A percentile compares a stretch with the other conserved stretches of the same genome.
Evolutionary conservation across 2,797 vertebrate species (phyloP).

Genomic region (Ataeniobius toweri): DNA sequence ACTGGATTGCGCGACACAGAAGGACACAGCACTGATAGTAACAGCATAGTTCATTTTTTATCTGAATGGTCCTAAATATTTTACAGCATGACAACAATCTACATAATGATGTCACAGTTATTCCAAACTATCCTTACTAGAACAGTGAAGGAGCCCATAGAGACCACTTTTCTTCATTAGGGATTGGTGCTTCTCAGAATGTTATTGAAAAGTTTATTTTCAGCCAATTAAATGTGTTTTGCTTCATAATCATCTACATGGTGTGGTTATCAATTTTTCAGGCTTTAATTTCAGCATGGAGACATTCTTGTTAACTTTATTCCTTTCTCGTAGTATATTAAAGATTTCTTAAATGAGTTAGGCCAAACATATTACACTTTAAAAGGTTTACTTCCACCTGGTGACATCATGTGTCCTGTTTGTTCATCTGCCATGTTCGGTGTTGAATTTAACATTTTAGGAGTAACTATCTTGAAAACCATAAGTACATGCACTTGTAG

Average conservation of each 20-base stretch:
- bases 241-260: not conserved
- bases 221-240: not conserved
- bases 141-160: not conserved
- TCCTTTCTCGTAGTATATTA: too few relatives aligned
- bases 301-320: too few relatives aligned
- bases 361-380: too few relatives aligned
- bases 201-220: not conserved
- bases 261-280: not conserved
- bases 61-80: not conserved
- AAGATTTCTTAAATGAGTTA: too few relatives aligned
- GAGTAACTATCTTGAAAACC: not conserved
- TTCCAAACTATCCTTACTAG: not conserved
- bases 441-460: not conserved
- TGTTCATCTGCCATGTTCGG: not conserved
- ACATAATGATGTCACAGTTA: not conserved
- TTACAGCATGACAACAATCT: not conserved
- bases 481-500: not conserved
- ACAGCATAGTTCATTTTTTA: not conserved
- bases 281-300: not conserved
- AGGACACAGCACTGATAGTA: too few relatives aligned
- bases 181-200: too few relatives aligned
- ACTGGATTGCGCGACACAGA: too few relatives aligned
- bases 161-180: too few relatives aligned
- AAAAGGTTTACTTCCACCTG: not conserved
- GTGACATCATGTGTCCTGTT: not conserved